Base-by-base conservation (phyloP, 2,888 invertebrate species). In the Oithona nana region DNA sequence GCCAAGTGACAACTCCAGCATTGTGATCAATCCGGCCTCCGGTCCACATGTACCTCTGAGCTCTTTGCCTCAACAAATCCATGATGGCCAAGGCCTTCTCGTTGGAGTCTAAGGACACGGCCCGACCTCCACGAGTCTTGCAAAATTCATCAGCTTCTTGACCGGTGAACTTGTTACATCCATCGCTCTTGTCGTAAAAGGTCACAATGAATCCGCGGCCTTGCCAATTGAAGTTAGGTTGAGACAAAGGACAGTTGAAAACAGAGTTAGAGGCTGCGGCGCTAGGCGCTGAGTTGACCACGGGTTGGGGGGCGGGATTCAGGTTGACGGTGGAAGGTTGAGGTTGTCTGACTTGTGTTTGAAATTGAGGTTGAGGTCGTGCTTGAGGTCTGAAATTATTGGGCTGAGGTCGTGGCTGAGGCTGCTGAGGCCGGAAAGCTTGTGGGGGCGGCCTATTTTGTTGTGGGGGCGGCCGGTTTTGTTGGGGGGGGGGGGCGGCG, bases 11-110 rank as follows among this genome's bases (percentile, higher is more conserved):
- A 13, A 50, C 50, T 24, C 50, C 50, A 50, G 26, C 48, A 26
- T 39, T 26, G 29, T 59, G 59, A 24, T 49, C 59, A 50, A 59
- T 59, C 13, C 59, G 59, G 22, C 59, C 59, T 50, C 59, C 59
- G 26, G 59, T 59, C 59, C 59, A 59, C 49, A 59, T 48, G 4
- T 59, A 59, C 28, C 59, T 48, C 20, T 57, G 57, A 28, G 57
- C 2, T 1, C 49, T 20, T 26, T 50, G 26, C 20, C 22, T 26
- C 11, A 59, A 50, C 26, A 26, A 28, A 3, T 59, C 49, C 20
- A 48, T 59, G 24, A 59, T 26, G 49, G 20, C 24, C 20, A 28
- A 28, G 50, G 59, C 59, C 49, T 50, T 48, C 28, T 59, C 59
- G n/a, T 24, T 48, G 26, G 59, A 28, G 50, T 59, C 59, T 24